Evolutionary conservation across 2,888 invertebrate genomes (phyloP).

Genomic region (Dioctria rufipes): DNA sequence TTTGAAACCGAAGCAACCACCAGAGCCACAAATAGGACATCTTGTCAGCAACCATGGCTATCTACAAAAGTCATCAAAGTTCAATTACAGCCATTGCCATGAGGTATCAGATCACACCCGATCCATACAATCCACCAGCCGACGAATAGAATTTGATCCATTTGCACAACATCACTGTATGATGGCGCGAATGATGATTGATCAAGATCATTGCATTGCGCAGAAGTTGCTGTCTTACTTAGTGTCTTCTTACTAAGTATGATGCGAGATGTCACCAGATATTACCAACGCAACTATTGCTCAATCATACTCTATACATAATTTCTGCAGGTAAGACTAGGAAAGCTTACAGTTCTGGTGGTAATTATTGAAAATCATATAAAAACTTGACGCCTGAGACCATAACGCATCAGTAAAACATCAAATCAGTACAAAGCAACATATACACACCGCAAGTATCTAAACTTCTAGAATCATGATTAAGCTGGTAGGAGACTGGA

Average conservation of each 20-base stretch:
- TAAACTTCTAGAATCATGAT: constrained; percentile 55
- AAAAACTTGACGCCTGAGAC: constrained; percentile 35
- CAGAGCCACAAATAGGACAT: constrained; percentile 42
- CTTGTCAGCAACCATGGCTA: not conserved
- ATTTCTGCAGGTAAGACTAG: constrained; percentile 6
- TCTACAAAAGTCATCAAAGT: constrained; percentile 24
- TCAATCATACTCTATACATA: not conserved
- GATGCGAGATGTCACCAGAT: constrained; percentile 23
- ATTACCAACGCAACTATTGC: constrained; percentile 24
- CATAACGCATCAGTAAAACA: constrained; percentile 43
- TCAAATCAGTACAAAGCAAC: constrained; percentile 3
- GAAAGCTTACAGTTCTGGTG: not conserved
- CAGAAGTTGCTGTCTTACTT: constrained; percentile 9
- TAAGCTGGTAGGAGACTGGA: constrained; percentile 55
- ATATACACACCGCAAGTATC: not conserved
- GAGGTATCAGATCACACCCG: constrained; percentile 18
- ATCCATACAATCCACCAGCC: not conserved
- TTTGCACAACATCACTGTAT: constrained; percentile 3
- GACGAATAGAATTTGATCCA: constrained; percentile 31
- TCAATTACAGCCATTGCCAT: constrained; percentile 29
- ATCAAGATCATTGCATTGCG: constrained; percentile 27
- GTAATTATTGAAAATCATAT: constrained; percentile 42
- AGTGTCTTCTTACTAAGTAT: not conserved
- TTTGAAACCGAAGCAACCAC: constrained; percentile 46
- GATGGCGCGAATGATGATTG: constrained; percentile 13